Evolutionary conservation across 2,797 vertebrate genomes (phyloP), one percentile per base, ranked within the genome.

Genomic region (Cuniculus paca): DNA sequence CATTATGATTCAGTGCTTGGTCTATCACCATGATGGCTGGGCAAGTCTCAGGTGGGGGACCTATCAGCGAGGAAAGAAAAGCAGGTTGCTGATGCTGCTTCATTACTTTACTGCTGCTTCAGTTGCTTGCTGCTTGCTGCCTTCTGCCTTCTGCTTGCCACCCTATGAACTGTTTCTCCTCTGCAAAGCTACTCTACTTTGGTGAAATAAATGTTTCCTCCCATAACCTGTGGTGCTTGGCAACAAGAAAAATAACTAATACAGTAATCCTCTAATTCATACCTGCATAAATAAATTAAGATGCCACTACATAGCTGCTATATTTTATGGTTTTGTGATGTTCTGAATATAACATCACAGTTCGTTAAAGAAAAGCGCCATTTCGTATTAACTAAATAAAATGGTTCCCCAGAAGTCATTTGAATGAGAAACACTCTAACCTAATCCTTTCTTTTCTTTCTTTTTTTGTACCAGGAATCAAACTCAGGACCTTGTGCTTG

Each of bases 351-450:
- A 80, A 84, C 24, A 48, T 58, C 80, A 14, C 2, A 91, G 81
- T 11, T 86, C 70, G 26, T 36, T 63, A 68, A 96, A 95, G 60
- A 34, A 58, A 42, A 63, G 10, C 75, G 31, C 42, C 90, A 94
- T 85, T 88, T 96, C 68, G 88, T 50, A 34, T 34, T 90, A 92
- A 93, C 36, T 56, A 9, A 56, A 91, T 82, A 90, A 83, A 80
- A 88, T 50, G 60, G 56, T 68, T 95, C 31, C 58, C 84, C 31
- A 39, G 39, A 93, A 80, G 42, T 70, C 24, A 60, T 88, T 79
- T 94, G 42, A 91, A 82, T 82, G 34, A 94, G 78, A 52, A 90
- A 88, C 20, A 26, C 3, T 63, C 39, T 90, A 81, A 81, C 7
- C 2, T 85, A 84, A 88, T 12, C 8, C 89, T 81, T 58, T 9